A percentile compares a stretch with the other conserved stretches of the same genome.
Evolutionary conservation across 2,113 vertebrate genomes (phyloP).

Genomic region (Sitta europaea): DNA sequence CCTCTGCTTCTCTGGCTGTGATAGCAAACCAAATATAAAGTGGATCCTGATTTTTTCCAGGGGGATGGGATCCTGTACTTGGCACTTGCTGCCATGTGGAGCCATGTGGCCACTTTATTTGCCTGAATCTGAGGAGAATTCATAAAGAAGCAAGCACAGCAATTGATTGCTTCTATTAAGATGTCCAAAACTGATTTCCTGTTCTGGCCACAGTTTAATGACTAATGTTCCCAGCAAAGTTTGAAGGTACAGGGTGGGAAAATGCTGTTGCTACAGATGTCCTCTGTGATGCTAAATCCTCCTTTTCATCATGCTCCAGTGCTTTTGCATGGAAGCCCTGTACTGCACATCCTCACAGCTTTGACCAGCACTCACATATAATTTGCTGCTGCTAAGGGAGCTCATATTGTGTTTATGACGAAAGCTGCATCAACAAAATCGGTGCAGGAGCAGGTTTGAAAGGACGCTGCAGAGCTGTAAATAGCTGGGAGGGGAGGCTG

Average conservation of each 20-base stretch:
- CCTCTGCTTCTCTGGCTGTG: not conserved
- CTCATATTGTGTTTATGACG: not conserved
- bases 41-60: not conserved
- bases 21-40: not conserved
- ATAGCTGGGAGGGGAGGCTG: not conserved
- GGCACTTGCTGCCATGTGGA: not conserved
- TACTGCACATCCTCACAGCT: not conserved
- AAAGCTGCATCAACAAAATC: not conserved
- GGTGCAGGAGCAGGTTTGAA: not conserved
- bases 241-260: not conserved
- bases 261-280: not conserved
- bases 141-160: not conserved
- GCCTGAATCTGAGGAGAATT: not conserved
- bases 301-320: not conserved
- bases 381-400: not conserved
- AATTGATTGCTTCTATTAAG: not conserved
- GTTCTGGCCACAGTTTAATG: not conserved
- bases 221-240: not conserved
- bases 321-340: not conserved
- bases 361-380: not conserved
- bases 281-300: not conserved
- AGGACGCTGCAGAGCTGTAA: not conserved
- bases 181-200: not conserved
- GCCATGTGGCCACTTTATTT: not conserved
- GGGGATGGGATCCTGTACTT: not conserved